A percentile compares a stretch with the other conserved stretches of the same genome.
phyloP scores from a whole-genome alignment of 64 coral and sea anemone species.

The Montipora efflorescens region DNA sequence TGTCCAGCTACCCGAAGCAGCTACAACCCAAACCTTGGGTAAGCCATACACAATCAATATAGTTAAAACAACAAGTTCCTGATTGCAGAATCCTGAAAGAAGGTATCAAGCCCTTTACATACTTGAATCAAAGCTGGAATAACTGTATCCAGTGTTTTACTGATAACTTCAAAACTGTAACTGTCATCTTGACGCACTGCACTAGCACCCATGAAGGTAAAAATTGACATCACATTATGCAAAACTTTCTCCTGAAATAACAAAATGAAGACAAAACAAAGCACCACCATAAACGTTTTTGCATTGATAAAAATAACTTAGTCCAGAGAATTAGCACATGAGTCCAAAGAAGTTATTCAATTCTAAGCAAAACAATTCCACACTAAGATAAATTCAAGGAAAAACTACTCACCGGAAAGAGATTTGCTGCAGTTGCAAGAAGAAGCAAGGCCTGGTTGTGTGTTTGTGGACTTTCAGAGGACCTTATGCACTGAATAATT shows the following conservation, averaged over 20 bases:
- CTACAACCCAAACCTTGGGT: too few species aligned
- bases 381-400: too few species aligned
- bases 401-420: conserved; percentile 85
- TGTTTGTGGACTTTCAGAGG: conserved; percentile 96
- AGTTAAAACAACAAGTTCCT: too few species aligned
- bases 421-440: conserved; percentile 78
- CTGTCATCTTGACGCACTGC: conserved; percentile 92
- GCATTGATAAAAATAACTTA: too few species aligned
- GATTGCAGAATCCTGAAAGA: background rate
- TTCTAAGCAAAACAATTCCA: background rate
- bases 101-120: background rate
- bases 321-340: too few species aligned
- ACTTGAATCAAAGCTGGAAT: conserved; percentile 98
- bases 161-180: conserved; percentile 98
- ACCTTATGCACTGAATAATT: conserved; percentile 95
- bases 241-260: conserved; percentile 91
- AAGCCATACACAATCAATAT: too few species aligned
- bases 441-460: conserved; percentile 93
- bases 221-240: conserved; percentile 99
- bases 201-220: conserved; percentile 97
- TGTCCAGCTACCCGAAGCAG: too few species aligned
- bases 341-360: background rate
- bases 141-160: conserved; percentile 90
- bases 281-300: background rate
- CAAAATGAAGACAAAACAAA: background rate